These are phyloP conservation scores for Theonella swinhoei DNA, from an alignment of 37 sponge, comb jelly and placozoan species.

Conservation along the genomic window DNA sequence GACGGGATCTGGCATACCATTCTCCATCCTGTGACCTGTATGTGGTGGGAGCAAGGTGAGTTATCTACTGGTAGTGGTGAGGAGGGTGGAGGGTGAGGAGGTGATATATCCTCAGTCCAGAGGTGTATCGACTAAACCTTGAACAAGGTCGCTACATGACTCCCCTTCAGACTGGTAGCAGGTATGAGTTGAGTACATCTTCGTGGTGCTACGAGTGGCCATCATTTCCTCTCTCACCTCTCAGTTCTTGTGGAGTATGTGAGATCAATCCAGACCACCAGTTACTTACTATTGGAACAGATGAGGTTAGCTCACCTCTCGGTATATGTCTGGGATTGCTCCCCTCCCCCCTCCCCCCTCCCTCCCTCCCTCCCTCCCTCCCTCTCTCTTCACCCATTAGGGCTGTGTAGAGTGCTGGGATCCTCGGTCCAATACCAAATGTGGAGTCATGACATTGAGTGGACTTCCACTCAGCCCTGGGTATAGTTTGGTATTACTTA, in stretches of 20 bases:
- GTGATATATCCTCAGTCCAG: conserved; percentile 45
- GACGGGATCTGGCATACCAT: conserved; percentile 94
- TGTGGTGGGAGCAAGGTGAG: conserved; percentile 73
- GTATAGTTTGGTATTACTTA: not conserved
- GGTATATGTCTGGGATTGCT: not conserved
- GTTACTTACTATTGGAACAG: conserved; percentile 85
- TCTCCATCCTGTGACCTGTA: conserved; percentile 92
- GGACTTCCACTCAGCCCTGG: not conserved
- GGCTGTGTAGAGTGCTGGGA: conserved; percentile 96
- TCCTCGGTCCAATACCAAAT: conserved; percentile 77
- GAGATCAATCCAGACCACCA: conserved; percentile 79
- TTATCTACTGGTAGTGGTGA: not conserved
- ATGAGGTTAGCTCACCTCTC: conserved; percentile 49
- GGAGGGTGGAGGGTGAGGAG: not conserved
- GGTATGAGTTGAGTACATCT: too few species aligned
- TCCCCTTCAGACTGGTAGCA: conserved; percentile 66
- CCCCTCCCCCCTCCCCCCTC: not conserved
- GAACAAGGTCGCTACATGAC: conserved; percentile 87
- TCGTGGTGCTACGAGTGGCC: too few species aligned
- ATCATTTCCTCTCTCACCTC: not conserved
- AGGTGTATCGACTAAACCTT: conserved; percentile 92
- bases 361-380: not conserved
- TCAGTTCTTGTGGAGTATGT: conserved; percentile 73
- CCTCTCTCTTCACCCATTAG: conserved; percentile 11
- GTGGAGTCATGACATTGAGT: conserved; percentile 60